phyloP scores from a whole-genome alignment of 2,797 vertebrate species.

The Ispidina picta region DNA sequence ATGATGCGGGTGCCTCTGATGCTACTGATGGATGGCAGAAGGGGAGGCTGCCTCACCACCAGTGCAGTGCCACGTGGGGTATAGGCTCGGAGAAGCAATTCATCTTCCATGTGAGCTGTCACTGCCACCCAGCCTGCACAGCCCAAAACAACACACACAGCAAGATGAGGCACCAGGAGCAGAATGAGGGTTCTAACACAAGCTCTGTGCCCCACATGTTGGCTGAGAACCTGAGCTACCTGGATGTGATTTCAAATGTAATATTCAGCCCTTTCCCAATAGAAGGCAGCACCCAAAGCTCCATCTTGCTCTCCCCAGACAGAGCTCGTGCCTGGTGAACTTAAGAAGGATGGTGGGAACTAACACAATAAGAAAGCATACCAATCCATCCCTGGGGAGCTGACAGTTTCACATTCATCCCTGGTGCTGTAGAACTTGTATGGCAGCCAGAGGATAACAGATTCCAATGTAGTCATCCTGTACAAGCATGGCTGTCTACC shows the following conservation, averaged over 20 bases:
- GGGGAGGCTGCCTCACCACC: constrained; percentile 80
- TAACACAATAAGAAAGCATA: background rate
- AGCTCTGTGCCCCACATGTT: background rate
- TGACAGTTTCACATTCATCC: background rate
- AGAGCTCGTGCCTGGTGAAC: background rate
- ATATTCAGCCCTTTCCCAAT: background rate
- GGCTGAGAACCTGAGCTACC: background rate
- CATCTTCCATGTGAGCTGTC: constrained; percentile 76
- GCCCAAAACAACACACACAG: background rate
- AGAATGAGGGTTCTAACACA: background rate
- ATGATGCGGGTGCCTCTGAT: constrained; percentile 84
- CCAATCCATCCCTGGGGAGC: background rate
- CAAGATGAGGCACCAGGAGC: background rate
- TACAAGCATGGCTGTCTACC: background rate
- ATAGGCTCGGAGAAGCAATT: constrained; percentile 80
- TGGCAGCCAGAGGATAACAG: background rate
- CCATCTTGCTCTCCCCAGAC: background rate
- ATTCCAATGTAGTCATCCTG: background rate
- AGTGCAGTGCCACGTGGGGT: constrained; percentile 75
- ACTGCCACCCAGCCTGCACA: constrained; percentile 90
- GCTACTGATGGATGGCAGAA: constrained; percentile 84
- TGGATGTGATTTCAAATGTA: background rate
- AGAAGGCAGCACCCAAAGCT: background rate
- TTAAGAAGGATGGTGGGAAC: background rate
- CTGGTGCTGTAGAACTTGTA: background rate